phyloP scores from a whole-genome alignment of 2,113 vertebrate species.

The Proterorhinus semilunaris region DNA sequence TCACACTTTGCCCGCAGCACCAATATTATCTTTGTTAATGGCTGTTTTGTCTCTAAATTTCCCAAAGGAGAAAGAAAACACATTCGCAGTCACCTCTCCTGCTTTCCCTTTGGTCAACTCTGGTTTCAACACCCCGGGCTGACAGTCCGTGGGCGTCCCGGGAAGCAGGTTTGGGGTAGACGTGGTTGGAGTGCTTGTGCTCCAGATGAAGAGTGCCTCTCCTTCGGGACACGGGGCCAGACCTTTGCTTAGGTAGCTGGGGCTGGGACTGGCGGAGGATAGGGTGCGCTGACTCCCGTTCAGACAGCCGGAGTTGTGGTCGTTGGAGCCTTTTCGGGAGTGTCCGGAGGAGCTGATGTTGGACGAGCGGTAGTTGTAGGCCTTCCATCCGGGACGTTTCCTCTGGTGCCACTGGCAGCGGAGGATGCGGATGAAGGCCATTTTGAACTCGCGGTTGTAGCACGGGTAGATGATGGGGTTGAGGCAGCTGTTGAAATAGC shows the following conservation, averaged over 20 bases:
- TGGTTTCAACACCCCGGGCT: conserved; percentile 32
- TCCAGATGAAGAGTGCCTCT: conserved; percentile 78
- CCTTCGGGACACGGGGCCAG: conserved; percentile 78
- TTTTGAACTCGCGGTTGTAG: conserved; percentile 97
- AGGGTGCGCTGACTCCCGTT: conserved; percentile 90
- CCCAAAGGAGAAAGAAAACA: conserved; percentile 63
- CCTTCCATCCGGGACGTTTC: conserved; percentile 80
- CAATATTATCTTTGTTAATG: conserved; percentile 24
- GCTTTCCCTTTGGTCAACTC: conserved; percentile 19
- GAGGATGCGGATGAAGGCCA: conserved; percentile 92
- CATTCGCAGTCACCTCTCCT: conserved; percentile 14
- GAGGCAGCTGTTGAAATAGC: conserved; percentile 98
- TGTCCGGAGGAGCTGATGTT: conserved; percentile 82
- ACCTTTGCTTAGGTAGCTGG: conserved; percentile 76
- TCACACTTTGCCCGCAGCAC: conserved; percentile 57
- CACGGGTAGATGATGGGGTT: conserved; percentile 98
- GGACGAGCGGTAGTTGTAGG: conserved; percentile 87
- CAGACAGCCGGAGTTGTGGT: conserved; percentile 82
- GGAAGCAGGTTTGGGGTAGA: conserved; percentile 72
- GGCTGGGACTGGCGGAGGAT: conserved; percentile 77
- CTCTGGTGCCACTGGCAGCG: conserved; percentile 86
- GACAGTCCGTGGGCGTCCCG: conserved; percentile 63
- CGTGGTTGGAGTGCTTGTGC: conserved; percentile 41
- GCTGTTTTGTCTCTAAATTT: conserved; percentile 47
- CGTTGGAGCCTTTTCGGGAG: conserved; percentile 81